Evolutionary conservation across 2,888 invertebrate genomes (phyloP).

Genomic region (Octonoba sinensis): DNA sequence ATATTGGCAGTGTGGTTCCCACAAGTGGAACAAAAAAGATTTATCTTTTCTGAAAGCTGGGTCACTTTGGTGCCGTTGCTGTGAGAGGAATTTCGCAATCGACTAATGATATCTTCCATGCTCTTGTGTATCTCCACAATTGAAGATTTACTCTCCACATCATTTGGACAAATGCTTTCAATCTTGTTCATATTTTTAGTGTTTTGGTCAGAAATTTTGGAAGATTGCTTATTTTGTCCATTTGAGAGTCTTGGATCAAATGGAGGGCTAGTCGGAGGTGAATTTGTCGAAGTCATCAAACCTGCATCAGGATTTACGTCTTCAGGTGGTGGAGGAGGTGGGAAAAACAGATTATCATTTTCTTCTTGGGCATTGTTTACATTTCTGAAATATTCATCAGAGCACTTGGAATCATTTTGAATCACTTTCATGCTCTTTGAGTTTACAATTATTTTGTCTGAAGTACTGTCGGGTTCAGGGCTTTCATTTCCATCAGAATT

Average conservation of each 20-base stretch:
- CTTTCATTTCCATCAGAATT: constrained; percentile 54
- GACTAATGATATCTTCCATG: constrained; percentile 65
- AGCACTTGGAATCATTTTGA: constrained; percentile 3
- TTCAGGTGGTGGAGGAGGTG: constrained; percentile 56
- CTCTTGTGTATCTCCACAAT: constrained; percentile 67
- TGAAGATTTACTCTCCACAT: constrained; percentile 55
- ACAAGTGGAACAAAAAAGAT: constrained; percentile 85
- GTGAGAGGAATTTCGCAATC: constrained; percentile 64
- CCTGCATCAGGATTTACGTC: constrained; percentile 30
- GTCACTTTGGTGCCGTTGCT: constrained; percentile 78
- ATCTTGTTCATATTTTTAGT: constrained; percentile 78
- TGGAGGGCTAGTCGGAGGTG: constrained; percentile 17
- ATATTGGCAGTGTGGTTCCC: constrained; percentile 85
- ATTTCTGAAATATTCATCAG: constrained; percentile 30
- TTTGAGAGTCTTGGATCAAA: constrained; percentile 73
- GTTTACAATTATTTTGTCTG: background rate
- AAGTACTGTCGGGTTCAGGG: constrained; percentile 40
- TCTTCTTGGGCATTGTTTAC: constrained; percentile 49
- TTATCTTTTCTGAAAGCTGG: constrained; percentile 82
- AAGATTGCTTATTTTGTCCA: constrained; percentile 88
- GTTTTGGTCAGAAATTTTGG: constrained; percentile 79
- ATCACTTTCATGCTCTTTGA: background rate
- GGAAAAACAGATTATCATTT: constrained; percentile 53
- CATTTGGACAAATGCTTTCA: constrained; percentile 24
- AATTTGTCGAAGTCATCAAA: constrained; percentile 11